Evolutionary conservation across 2,888 invertebrate species (phyloP).

Genomic region (Drosophila birchii): DNA sequence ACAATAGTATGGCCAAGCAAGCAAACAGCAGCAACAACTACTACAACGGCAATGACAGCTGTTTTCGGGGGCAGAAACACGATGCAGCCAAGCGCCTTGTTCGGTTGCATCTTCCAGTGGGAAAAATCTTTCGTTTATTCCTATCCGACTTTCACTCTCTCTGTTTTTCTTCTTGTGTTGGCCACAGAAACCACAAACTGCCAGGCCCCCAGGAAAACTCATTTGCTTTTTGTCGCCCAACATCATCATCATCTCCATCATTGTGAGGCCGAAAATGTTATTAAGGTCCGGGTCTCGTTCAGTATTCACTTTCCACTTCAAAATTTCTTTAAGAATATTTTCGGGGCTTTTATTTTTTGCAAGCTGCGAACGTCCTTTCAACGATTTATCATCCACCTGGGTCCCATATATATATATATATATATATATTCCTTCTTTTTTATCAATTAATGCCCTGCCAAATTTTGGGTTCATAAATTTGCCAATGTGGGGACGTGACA

Average conservation of each 20-base stretch:
- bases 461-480: conserved; percentile 63
- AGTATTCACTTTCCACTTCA: conserved; percentile 22
- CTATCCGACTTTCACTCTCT: conserved; percentile 3
- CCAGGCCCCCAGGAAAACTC: conserved; percentile 27
- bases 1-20: conserved; percentile 21
- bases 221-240: conserved; percentile 37
- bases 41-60: conserved; percentile 36
- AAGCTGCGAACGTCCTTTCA: not conserved
- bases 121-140: conserved; percentile 13
- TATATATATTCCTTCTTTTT: not conserved
- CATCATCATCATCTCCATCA: not conserved
- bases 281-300: conserved; percentile 16
- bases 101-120: conserved; percentile 17
- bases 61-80: conserved; percentile 33
- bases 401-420: conserved; percentile 7
- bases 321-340: conserved; percentile 28
- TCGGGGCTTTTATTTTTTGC: not conserved
- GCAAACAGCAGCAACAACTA: conserved; percentile 32
- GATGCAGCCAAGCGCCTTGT: conserved; percentile 5
- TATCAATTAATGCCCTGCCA: conserved; percentile 44
- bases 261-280: conserved; percentile 23
- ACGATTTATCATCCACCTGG: conserved; percentile 41
- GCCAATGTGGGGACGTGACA: conserved; percentile 59
- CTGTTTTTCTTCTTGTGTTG: conserved; percentile 10
- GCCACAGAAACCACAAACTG: conserved; percentile 38